phyloP scores from a whole-genome alignment of 2,888 invertebrate genomes.

The Xanthia togata region DNA sequence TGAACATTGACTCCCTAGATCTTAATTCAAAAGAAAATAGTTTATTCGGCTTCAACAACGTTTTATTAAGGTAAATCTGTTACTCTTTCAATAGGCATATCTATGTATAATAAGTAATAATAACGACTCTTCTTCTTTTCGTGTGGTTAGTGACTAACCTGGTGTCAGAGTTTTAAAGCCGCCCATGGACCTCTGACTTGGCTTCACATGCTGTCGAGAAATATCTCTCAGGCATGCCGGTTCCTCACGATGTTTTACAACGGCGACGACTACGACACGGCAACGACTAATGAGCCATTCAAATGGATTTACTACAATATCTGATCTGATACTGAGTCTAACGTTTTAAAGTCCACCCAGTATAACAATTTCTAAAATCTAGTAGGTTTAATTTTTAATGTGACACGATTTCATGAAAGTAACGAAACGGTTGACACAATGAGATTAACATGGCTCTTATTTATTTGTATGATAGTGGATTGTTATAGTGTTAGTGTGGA shows the following conservation, averaged over 20 bases:
- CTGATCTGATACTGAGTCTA: not conserved
- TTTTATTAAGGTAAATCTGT: not conserved
- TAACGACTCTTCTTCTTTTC: too few species aligned
- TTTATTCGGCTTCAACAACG: not conserved
- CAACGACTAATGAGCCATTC: not conserved
- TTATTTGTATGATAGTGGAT: constrained; percentile 46
- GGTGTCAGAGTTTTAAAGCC: too few species aligned
- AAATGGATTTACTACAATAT: not conserved
- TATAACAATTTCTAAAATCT: constrained; percentile 12
- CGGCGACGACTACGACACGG: too few species aligned
- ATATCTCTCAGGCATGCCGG: too few species aligned
- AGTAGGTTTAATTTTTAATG: constrained; percentile 28
- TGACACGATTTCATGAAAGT: not conserved
- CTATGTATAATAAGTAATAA: too few species aligned
- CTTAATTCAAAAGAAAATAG: not conserved
- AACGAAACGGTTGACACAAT: constrained; percentile 24
- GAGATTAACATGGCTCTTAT: constrained; percentile 31
- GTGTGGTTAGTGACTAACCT: too few species aligned
- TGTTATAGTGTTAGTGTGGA: constrained; percentile 69
- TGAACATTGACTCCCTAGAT: not conserved
- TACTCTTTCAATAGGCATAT: not conserved
- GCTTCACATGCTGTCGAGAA: too few species aligned
- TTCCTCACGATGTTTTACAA: too few species aligned
- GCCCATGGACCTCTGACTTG: too few species aligned
- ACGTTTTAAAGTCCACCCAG: not conserved